Evolutionary conservation across 2,888 invertebrate species (phyloP), one percentile per base, ranked within the genome.

Genomic region (Pimpla rufipes): DNA sequence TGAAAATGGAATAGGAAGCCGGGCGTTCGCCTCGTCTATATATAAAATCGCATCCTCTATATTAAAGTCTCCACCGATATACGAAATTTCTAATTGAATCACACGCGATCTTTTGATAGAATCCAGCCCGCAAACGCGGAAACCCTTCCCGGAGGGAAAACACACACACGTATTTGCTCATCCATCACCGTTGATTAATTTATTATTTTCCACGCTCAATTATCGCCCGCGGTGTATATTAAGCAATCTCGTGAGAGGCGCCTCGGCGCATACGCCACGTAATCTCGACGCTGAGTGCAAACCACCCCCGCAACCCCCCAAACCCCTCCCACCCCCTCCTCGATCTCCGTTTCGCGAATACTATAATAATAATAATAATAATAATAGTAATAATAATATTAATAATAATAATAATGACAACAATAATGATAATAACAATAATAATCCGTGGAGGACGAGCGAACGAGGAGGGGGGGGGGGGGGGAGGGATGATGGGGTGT

Each of bases 361-460:
- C 42, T 50, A 79, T 78, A 78, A 81, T 67, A 64, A 74, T 68
- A 78, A 81, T 74, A 47, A 81, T 73, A 67, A 77, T 16, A 77
- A 77, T 73, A 57, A 67, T 37, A 50, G 66, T 57, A 66, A 66
- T 73, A 52, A 71, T 67, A 50, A 83, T 71, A 50, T 73, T 81
- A 37, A n/a, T 35, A 40, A 70, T 29, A 52, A 52, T 35, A 50
- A 67, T 50, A 71, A 83, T 35, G 45, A 76, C 50, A 75, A 79
- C 57, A 45, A 75, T 82, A 55, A 79, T 29, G 64, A 82, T 74
- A 52, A 70, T 37, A 16, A 73, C 37, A 67, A 59, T 67, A 50
- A 78, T 70, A 52, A 80, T 77, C 83, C 78, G 70, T 71, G 57
- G 40, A 23, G 74, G 76, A 73, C 62, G 47, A 18, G 55, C 73